Evolutionary conservation across 2,113 vertebrate genomes (phyloP).

Genomic region (Leptobrachium leishanense): DNA sequence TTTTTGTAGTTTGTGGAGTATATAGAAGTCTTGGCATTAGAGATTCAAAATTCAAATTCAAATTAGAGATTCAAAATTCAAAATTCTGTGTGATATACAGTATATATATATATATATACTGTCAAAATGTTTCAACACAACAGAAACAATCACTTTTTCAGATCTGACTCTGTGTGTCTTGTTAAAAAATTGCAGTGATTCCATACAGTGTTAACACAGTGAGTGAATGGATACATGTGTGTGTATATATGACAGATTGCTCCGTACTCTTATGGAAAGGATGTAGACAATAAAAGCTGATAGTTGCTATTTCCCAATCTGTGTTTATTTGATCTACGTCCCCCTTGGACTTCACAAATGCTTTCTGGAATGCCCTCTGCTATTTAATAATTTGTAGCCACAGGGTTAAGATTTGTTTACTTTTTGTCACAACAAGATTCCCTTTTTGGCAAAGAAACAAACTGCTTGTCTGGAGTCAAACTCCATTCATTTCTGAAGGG

Average conservation of each 20-base stretch:
- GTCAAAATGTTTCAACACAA: no score
- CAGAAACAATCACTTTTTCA: no score
- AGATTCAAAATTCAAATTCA: no score
- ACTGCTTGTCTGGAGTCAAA: conserved; percentile 7
- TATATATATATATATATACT: no score
- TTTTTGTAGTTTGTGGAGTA: no score
- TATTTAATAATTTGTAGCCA: conserved; percentile 5
- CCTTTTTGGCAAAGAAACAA: conserved; percentile 23
- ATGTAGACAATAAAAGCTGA: neutral
- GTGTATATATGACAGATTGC: neutral
- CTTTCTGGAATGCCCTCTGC: neutral
- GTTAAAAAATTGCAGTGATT: no score
- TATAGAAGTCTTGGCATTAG: no score
- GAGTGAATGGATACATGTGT: neutral
- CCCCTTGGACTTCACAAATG: neutral
- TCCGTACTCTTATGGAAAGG: neutral
- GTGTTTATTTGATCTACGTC: conserved; percentile 13
- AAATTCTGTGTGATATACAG: no score
- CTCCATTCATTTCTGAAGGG: neutral
- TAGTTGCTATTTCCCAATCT: conserved; percentile 5
- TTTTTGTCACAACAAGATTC: conserved; percentile 30
- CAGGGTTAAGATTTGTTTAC: conserved; percentile 17
- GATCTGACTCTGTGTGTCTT: no score
- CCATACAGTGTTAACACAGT: neutral
- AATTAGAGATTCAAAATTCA: no score